Conservation (phyloP, 2,113 vertebrate genomes). For the Haliaeetus leucogaster region DNA sequence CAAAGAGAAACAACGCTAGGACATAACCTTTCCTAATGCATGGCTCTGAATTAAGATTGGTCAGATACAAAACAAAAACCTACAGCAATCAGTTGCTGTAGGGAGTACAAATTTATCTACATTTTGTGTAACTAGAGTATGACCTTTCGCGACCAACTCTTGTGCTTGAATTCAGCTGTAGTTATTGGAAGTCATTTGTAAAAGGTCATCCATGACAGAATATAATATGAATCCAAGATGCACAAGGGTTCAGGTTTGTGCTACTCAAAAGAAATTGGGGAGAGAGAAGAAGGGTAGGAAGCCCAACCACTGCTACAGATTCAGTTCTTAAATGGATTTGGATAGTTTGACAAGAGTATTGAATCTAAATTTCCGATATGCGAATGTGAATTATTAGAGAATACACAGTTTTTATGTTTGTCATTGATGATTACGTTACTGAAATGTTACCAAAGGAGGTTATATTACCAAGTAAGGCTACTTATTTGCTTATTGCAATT, state of each 20-base stretch:
- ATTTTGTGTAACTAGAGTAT: slow-evolving; percentile 59
- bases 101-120: slow-evolving; percentile 55
- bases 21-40: slow-evolving; percentile 47
- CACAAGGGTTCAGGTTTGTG: background rate
- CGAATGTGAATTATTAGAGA: background rate
- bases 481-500: background rate
- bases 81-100: slow-evolving; percentile 40
- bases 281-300: background rate
- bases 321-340: background rate
- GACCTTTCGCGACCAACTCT: slow-evolving; percentile 65
- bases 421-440: background rate
- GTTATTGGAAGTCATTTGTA: slow-evolving; percentile 73
- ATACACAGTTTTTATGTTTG: background rate
- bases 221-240: slow-evolving; percentile 36
- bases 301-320: background rate
- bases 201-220: slow-evolving; percentile 71
- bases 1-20: slow-evolving; percentile 9
- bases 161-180: slow-evolving; percentile 61
- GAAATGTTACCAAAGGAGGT: background rate
- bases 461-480: background rate
- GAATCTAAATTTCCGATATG: background rate
- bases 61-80: slow-evolving; percentile 37
- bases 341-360: background rate
- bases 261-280: background rate
- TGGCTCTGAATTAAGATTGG: slow-evolving; percentile 49